phyloP scores from a whole-genome alignment of 2,113 vertebrate genomes.

The Capreolus pygargus region DNA sequence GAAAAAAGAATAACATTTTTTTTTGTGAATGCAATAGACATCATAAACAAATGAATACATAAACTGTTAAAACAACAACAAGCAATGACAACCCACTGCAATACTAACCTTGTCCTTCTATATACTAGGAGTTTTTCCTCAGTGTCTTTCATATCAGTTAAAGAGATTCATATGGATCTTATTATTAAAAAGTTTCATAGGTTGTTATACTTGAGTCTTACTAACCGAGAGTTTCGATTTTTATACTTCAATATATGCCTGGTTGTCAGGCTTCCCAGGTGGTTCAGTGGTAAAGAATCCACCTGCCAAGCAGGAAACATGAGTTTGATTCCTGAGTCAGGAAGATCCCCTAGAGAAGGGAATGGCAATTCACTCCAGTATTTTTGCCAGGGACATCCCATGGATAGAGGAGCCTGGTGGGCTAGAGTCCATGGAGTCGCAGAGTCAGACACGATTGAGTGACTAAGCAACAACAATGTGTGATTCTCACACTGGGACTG shows the following conservation, averaged over 20 bases:
- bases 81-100: background rate
- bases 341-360: background rate
- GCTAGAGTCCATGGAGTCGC: background rate
- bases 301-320: background rate
- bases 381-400: background rate
- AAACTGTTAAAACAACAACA: background rate
- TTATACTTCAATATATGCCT: background rate
- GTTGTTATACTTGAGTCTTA: background rate
- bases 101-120: background rate
- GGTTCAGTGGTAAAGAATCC: background rate
- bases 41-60: background rate
- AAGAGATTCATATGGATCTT: background rate
- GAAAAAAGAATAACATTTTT: background rate
- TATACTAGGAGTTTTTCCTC: background rate
- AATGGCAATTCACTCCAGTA: background rate
- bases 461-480: background rate
- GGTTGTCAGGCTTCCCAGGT: background rate
- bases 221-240: background rate
- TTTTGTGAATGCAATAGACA: background rate
- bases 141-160: background rate
- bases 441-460: background rate
- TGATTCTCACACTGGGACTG: background rate
- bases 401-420: background rate
- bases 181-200: background rate
- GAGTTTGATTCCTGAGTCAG: background rate